phyloP scores from a whole-genome alignment of 1,140 invertebrate genomes.

The Oryzaephilus surinamensis region DNA sequence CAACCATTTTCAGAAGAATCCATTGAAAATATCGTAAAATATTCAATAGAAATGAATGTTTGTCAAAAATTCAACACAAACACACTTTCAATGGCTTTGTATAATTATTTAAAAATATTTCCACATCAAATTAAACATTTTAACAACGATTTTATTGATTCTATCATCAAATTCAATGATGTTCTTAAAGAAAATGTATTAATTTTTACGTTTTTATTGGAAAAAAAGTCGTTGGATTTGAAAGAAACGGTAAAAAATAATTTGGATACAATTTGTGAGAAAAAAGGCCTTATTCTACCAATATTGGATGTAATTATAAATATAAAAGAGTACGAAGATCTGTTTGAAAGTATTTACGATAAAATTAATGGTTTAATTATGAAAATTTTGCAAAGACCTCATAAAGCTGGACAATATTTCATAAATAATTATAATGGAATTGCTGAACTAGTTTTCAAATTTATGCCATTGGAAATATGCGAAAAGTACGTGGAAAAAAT shows the following conservation, averaged over 20 bases:
- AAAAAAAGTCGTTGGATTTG: conserved; percentile 39
- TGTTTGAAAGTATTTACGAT: conserved; percentile 41
- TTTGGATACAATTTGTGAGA: conserved; percentile 32
- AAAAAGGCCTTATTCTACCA: conserved; percentile 48
- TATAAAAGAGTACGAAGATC: conserved; percentile 33
- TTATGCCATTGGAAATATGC: no score
- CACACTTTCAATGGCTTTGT: conserved; percentile 11
- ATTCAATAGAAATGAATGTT: no score
- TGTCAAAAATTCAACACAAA: neutral
- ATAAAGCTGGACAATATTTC: conserved; percentile 51
- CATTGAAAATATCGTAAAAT: no score
- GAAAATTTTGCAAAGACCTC: conserved; percentile 50
- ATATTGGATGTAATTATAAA: conserved; percentile 40
- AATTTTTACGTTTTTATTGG: conserved; percentile 34
- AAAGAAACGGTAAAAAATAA: conserved; percentile 30
- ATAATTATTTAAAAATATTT: conserved; percentile 45
- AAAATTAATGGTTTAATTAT: conserved; percentile 46
- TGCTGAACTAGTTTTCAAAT: no score
- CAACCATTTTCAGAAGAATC: no score
- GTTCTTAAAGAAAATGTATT: conserved; percentile 12
- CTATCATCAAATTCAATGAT: conserved; percentile 30
- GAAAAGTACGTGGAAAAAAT: no score
- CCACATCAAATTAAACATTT: conserved; percentile 43
- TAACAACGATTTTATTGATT: conserved; percentile 39
- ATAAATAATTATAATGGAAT: no score